Percentiles rank a stretch among this genome's conserved stretches.
phyloP scores from a whole-genome alignment of 1,140 invertebrate genomes.

The Hycleus cichorii region DNA sequence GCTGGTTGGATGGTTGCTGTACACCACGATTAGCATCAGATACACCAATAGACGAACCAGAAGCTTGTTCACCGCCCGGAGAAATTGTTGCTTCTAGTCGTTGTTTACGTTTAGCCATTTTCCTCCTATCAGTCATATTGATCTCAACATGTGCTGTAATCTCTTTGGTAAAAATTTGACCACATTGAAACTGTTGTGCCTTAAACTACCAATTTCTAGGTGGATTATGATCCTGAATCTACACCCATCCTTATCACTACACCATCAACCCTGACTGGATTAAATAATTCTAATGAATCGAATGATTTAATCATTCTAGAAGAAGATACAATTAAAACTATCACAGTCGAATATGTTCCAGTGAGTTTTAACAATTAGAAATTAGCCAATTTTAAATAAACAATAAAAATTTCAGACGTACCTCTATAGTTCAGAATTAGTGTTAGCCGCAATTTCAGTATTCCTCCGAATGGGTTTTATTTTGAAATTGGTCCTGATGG shows the following conservation, averaged over 20 bases:
- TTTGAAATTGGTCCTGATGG: conserved; percentile 71
- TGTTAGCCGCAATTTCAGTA: conserved; percentile 69
- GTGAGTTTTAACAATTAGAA: conserved; percentile 33
- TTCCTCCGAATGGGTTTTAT: conserved; percentile 78
- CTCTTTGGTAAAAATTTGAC: conserved; percentile 52
- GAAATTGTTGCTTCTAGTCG: conserved; percentile 57
- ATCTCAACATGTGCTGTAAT: conserved; percentile 61
- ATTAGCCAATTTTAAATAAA: not conserved
- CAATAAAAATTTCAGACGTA: conserved; percentile 56
- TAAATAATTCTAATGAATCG: not conserved
- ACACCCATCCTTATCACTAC: not conserved
- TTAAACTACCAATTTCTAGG: conserved; percentile 23
- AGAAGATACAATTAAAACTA: conserved; percentile 12
- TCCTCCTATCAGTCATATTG: conserved; percentile 56
- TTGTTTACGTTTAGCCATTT: conserved; percentile 58
- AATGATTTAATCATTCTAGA: not conserved
- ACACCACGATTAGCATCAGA: conserved; percentile 36
- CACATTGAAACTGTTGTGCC: not conserved
- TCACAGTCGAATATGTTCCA: conserved; percentile 37
- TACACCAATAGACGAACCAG: conserved; percentile 41
- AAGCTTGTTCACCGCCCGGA: conserved; percentile 45
- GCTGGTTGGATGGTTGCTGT: conserved; percentile 48
- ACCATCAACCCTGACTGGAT: not conserved
- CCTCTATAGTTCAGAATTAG: conserved; percentile 69
- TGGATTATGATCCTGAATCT: conserved; percentile 32